phyloP scores from a whole-genome alignment of 2,797 vertebrate species.

The Anas flavirostris region DNA sequence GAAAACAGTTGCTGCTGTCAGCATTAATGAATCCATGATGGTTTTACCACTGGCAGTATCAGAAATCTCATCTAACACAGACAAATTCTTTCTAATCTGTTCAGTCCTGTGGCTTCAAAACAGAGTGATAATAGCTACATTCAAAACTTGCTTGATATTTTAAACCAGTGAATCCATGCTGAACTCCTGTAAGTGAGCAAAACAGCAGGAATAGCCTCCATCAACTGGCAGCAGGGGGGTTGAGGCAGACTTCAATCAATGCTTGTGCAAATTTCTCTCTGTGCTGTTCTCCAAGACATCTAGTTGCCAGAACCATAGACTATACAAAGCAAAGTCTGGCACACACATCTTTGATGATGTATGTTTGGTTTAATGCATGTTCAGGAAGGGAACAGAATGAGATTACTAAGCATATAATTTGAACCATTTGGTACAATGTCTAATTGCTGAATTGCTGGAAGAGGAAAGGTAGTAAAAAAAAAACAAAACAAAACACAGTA shows the following conservation, averaged over 20 bases:
- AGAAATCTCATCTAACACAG: not conserved
- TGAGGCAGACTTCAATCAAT: not conserved
- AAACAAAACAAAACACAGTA: not conserved
- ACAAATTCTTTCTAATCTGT: not conserved
- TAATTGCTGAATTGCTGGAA: not conserved
- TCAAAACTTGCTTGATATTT: not conserved
- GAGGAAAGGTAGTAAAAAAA: not conserved
- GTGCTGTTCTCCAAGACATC: not conserved
- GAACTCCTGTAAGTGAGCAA: not conserved
- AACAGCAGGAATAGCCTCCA: not conserved
- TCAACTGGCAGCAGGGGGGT: fast-evolving
- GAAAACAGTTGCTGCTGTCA: not conserved
- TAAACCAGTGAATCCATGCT: not conserved
- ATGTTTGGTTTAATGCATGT: not conserved
- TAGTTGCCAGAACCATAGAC: not conserved
- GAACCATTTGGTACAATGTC: not conserved
- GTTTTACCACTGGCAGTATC: not conserved
- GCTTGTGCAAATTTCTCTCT: not conserved
- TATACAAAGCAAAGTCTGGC: not conserved
- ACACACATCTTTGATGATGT: not conserved
- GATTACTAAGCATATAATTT: not conserved
- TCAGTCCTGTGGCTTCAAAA: not conserved
- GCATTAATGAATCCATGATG: not conserved
- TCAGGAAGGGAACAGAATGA: not conserved
- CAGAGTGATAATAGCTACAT: not conserved